Base-by-base conservation (phyloP, 1,140 invertebrate genomes). In the Lanistes nyassanus region DNA sequence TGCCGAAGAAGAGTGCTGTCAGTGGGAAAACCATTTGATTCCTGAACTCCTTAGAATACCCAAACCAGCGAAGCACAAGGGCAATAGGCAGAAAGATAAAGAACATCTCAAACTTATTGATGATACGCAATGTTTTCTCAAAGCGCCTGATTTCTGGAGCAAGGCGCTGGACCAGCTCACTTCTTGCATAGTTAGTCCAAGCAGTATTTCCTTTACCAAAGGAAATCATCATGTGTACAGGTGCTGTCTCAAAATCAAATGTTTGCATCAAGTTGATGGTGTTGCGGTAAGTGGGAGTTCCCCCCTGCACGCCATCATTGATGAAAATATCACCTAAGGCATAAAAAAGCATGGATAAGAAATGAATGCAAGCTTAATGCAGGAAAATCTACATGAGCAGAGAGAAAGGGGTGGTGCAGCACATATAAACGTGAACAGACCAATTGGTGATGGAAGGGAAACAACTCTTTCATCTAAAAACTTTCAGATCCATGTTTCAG, bases 221-320 rank as follows among this genome's bases (percentile, higher is more conserved):
- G 19, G 85, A 85, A 31, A 86, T 82, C 79, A 80, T 84, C 82
- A 86, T 82, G 26, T 81, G 58, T 6, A 83, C 84, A 29, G 83
- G 84, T 47, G 72, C 76, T 21, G 78, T 78, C 26, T 79, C 19
- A 39, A 86, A 81, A 6, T 78, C 80, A 75, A 81, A 78, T 56
- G 81, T 79, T 31, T 81, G 56, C 77, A 85, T 80, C 16, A 86
- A 47, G 31, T 82, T 81, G 21, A 86, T 51, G 6, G 82, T 82
- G 56, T 85, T 86, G 70, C 84, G 66, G 62, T 85, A 86, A 4
- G 82, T 81, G 0, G 83, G 81, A 31, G 80, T 76, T 21, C 83
- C 84, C 11, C 84, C 84, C 66, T 86, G 84, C 16, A 86, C 84
- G 42, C 84, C 85, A 75, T 86, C 83, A 72, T 86, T 86, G 53